phyloP scores from a whole-genome alignment of 2,113 vertebrate species.

The Rhegmatorhina hoffmannsi region DNA sequence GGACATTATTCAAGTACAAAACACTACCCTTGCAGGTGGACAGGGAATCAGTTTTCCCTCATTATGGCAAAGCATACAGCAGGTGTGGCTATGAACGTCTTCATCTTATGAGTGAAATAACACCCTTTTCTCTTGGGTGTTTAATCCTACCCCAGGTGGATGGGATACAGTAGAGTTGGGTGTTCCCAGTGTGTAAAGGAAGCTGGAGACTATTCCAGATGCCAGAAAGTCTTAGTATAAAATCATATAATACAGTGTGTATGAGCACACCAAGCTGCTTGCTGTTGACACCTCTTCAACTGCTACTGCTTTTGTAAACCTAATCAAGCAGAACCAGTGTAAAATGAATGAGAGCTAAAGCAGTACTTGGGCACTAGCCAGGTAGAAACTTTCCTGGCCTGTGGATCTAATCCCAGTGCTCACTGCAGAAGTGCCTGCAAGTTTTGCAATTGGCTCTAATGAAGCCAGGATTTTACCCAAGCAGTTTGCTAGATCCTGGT shows the following conservation, averaged over 20 bases:
- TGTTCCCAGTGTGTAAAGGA: background rate
- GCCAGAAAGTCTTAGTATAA: background rate
- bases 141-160: background rate
- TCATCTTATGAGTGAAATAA: background rate
- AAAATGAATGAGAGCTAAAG: background rate
- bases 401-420: background rate
- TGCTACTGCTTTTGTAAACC: background rate
- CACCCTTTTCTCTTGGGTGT: background rate
- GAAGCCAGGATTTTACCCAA: background rate
- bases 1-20: background rate
- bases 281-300: background rate
- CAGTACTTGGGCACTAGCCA: background rate
- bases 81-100: background rate
- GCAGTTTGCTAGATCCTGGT: background rate
- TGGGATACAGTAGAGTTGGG: background rate
- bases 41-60: background rate
- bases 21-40: background rate
- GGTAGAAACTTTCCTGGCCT: background rate
- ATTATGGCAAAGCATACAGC: background rate
- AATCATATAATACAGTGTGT: rapidly evolving
- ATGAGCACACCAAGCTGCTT: background rate
- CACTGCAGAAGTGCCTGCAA: background rate
- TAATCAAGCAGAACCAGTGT: background rate
- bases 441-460: background rate
- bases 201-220: background rate